phyloP scores from a whole-genome alignment of 2,888 invertebrate genomes.

The Zonitis immaculata region DNA sequence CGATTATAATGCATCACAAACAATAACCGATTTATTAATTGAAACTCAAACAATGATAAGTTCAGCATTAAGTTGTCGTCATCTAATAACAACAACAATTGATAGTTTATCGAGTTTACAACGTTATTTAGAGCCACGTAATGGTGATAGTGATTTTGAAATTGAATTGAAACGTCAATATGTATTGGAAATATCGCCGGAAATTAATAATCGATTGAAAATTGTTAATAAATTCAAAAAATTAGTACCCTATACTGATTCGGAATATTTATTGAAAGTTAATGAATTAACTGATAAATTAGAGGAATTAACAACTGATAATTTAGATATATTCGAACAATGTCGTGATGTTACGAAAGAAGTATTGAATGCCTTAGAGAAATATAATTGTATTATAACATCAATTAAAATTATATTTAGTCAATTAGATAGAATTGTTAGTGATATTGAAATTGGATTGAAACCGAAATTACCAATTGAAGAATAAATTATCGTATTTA shows the following conservation, averaged over 20 bases:
- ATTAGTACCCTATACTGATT: slow-evolving; percentile 46
- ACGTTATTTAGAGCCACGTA: slow-evolving; percentile 45
- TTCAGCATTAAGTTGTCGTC: slow-evolving; percentile 52
- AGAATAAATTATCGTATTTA: slow-evolving; percentile 28
- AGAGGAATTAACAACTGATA: slow-evolving; percentile 44
- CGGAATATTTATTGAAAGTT: slow-evolving; percentile 46
- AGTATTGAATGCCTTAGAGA: slow-evolving; percentile 46
- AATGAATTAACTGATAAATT: slow-evolving; percentile 48
- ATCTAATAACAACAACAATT: slow-evolving; percentile 48
- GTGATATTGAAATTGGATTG: slow-evolving; percentile 47
- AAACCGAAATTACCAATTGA: slow-evolving; percentile 40
- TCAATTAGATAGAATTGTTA: slow-evolving; percentile 47
- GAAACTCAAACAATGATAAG: slow-evolving; percentile 51
- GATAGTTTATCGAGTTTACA: slow-evolving; percentile 47
- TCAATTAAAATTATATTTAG: slow-evolving; percentile 50
- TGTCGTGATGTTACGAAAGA: slow-evolving; percentile 43
- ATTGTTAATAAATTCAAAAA: slow-evolving; percentile 45
- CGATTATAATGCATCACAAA: slow-evolving; percentile 32
- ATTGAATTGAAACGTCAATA: slow-evolving; percentile 50
- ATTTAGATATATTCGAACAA: slow-evolving; percentile 46
- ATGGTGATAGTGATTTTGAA: slow-evolving; percentile 47
- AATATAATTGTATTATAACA: slow-evolving; percentile 51
- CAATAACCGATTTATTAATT: slow-evolving; percentile 48
- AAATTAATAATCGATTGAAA: slow-evolving; percentile 46
- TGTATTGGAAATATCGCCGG: slow-evolving; percentile 48